These are phyloP conservation scores for Mimumesa dahlbomi DNA, from an alignment of 2,888 invertebrate species.

Conservation along the genomic window DNA sequence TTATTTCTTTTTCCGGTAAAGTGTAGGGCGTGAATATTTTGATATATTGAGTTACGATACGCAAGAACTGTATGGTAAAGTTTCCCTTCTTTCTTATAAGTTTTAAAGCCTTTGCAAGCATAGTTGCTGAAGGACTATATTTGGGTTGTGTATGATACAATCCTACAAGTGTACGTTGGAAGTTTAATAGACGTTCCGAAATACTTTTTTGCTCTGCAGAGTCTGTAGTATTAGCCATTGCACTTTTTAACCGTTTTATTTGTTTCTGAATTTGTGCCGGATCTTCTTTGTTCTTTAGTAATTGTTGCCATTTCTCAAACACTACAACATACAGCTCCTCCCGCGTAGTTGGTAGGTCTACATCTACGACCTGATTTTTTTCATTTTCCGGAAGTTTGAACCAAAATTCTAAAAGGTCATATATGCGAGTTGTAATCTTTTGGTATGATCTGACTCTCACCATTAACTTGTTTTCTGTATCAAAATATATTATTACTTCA, in stretches of 20 bases:
- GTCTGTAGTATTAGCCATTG: too few species aligned
- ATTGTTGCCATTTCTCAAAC: too few species aligned
- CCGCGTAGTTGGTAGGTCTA: too few species aligned
- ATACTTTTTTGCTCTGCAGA: slow-evolving; percentile 6
- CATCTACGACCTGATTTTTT: slow-evolving; percentile 17
- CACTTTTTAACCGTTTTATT: too few species aligned
- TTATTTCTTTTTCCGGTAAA: neutral
- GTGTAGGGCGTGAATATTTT: slow-evolving; percentile 41
- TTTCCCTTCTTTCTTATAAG: too few species aligned
- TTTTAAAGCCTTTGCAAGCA: too few species aligned
- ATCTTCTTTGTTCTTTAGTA: too few species aligned
- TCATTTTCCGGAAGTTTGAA: slow-evolving; percentile 26
- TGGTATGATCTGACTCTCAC: neutral
- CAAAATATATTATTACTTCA: slow-evolving; percentile 31
- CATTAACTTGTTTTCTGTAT: neutral
- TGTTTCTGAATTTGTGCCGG: too few species aligned
- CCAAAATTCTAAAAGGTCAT: slow-evolving; percentile 31
- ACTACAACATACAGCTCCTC: too few species aligned
- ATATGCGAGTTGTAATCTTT: neutral
- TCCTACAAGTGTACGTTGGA: neutral
- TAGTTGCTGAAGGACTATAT: too few species aligned
- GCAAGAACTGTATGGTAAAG: too few species aligned
- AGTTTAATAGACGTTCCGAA: neutral
- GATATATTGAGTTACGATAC: slow-evolving; percentile 34
- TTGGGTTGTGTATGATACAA: slow-evolving; percentile 7